phyloP scores from a whole-genome alignment of 2,888 invertebrate genomes.

The Xestobium rufovillosum region DNA sequence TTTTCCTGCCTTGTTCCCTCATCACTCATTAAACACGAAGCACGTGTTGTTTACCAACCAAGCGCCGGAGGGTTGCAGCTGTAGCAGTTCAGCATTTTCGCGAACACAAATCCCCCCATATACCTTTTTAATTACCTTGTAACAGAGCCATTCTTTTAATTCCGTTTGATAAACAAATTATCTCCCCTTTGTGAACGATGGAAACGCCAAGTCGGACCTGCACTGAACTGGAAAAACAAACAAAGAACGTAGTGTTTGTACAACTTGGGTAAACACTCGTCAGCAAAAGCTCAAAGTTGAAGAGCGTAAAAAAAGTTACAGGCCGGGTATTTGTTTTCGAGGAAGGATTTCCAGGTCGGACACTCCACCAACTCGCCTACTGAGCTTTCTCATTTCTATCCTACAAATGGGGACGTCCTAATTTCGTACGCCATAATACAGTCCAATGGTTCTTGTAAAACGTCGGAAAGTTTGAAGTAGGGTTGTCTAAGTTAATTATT shows the following conservation, averaged over 20 bases:
- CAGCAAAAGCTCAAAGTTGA: slow-evolving; percentile 34
- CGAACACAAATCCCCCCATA: too few relatives aligned
- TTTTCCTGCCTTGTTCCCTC: neutral
- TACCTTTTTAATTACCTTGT: too few relatives aligned
- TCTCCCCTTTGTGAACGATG: too few relatives aligned
- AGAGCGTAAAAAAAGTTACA: slow-evolving; percentile 33
- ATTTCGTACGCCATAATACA: too few relatives aligned
- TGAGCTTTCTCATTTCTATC: slow-evolving; percentile 1
- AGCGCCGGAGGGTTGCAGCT: too few relatives aligned
- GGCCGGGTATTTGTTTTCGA: slow-evolving; percentile 32
- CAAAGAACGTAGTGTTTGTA: slow-evolving; percentile 37
- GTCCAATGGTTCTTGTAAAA: too few relatives aligned
- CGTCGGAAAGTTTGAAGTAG: too few relatives aligned
- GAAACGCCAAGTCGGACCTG: slow-evolving; percentile 33
- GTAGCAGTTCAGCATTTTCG: too few relatives aligned
- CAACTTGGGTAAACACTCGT: slow-evolving; percentile 38
- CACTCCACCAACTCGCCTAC: neutral
- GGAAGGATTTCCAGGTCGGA: slow-evolving; percentile 20
- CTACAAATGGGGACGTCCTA: neutral
- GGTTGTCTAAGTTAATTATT: too few relatives aligned
- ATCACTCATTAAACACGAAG: neutral
- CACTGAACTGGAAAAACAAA: slow-evolving; percentile 38
- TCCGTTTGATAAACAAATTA: too few relatives aligned
- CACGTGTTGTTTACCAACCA: too few relatives aligned
- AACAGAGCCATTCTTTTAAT: too few relatives aligned